Conservation (phyloP, 2,797 vertebrate genomes). For the Microhierax caerulescens region DNA sequence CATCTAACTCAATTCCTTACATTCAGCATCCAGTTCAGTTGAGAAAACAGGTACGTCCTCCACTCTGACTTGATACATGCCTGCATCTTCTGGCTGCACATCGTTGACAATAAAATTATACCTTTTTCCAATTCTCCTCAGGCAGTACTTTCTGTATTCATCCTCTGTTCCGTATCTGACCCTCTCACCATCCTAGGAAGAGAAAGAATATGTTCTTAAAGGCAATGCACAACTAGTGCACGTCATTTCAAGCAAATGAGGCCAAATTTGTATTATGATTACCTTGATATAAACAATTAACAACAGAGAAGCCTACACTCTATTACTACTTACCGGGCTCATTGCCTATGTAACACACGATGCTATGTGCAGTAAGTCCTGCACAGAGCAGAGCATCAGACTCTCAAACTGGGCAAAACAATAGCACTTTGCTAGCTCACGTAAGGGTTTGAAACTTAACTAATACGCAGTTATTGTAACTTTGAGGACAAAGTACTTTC, state of each 20-base stretch:
- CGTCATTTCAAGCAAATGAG: background rate
- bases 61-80: slow-evolving; percentile 79
- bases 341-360: background rate
- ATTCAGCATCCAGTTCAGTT: slow-evolving; percentile 75
- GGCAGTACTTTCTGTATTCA: slow-evolving; percentile 73
- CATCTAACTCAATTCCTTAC: slow-evolving; percentile 64
- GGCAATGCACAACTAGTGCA: background rate
- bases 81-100: slow-evolving; percentile 75
- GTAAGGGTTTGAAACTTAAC: background rate
- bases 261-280: background rate
- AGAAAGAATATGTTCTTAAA: background rate
- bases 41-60: slow-evolving; percentile 81
- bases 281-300: background rate
- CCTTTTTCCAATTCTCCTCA: slow-evolving; percentile 83
- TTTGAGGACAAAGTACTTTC: background rate
- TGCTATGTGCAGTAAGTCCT: background rate
- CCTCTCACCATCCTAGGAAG: slow-evolving; percentile 82
- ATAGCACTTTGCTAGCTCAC: background rate
- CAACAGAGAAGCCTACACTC: background rate
- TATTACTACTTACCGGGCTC: background rate
- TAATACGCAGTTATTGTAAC: background rate
- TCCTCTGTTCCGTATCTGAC: slow-evolving; percentile 75
- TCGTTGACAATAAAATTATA: slow-evolving; percentile 76
- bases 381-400: background rate
- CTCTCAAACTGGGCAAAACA: background rate